Evolutionary conservation across 1,140 invertebrate genomes (phyloP), one percentile per base, ranked within the genome.

Genomic region (Bombus polaris): DNA sequence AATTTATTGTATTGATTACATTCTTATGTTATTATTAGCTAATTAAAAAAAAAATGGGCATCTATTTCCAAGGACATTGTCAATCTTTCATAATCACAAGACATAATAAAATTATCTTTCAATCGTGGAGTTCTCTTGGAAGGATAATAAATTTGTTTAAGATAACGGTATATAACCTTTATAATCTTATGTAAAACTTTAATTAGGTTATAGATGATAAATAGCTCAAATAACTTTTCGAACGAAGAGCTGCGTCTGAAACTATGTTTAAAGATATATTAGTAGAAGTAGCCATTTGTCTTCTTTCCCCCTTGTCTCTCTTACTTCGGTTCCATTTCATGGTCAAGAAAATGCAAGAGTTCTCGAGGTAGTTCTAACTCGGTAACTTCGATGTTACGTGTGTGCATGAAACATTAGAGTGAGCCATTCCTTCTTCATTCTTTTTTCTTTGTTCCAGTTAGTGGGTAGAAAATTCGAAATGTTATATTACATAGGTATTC

Each of bases 391-490:
- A 18, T 28, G 39, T 6, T 62, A 39, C 37, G 8, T 65, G 42
- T 66, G 6, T 47, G 32, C 42, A 47, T 44, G 6, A 68, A 53
- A 28, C 25, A 53, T 80, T 53, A 47, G 25, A 68, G 25, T 10
- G 32, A 25, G 2, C 15, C 28, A 73, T n/a, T 32, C 42, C 2
- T 35, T 39, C 5, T 35, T 74, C 32, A 4, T 74, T 22, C 28
- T 53, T 78, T 25, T 8, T 68, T 39, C 4, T 71, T 80, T 80
- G 78, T 70, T 80, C 2, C 44, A 70, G 9, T 65, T 80, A 70
- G 15, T 47, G 42, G 13, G 13, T 70, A 80, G 44, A 37, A 70
- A 80, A 42, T 65, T 78, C 39, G 37, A 78, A 65, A 77, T 77
- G 32, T 4, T 66, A 32, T 35, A 25, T 53, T 53, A 53, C 47